Base-by-base conservation (phyloP, 2,113 vertebrate genomes). In the Cephalopholis sonnerati region DNA sequence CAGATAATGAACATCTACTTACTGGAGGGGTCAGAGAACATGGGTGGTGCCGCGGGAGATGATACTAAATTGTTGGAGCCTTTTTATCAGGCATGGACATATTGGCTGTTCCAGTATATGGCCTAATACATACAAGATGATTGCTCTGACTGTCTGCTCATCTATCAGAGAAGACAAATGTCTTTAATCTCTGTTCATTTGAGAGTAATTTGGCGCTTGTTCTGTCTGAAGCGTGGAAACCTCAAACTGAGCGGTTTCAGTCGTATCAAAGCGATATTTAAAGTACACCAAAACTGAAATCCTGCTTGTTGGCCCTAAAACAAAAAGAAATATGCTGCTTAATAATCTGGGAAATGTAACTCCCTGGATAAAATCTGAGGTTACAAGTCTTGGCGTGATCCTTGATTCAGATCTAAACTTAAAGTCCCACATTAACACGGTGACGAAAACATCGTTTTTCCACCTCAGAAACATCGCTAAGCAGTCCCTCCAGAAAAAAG, bases 91-190 rank as follows among this genome's bases (percentile, higher is more conserved):
- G 12, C 10, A 22, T 4, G 2, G 74, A 66, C 9, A 15, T 3
- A 58, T 2, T n/a, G 32, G 32, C 55, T 18, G 46, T 15, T 41
- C 22, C 10, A 6, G 32, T 10, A 24, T 70, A 20, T 29, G 24
- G 25, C 20, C 17, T 55, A 51, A 44, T 48, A 9, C 11, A 41
- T 27, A 24, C 46, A 53, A 18, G 22, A 27, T 11, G 10, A 68
- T 32, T 16, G 9, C 39, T 15, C 44, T 1, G 9, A n/a, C 24
- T 7, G 22, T 44, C 77, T 1, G 8, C 32, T 71, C 57, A 17
- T 73, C 29, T 18, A 70, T 69, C 25, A 63, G 24, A 69, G 46
- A 36, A 62, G 17, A 68, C 16, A n/a, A 63, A 51, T 7, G 32
- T 36, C 41, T 69, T 24, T 20, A 29, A 50, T 65, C 50, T 55